These are phyloP conservation scores for Rosalia funebris DNA, from an alignment of 2,888 invertebrate genomes.

Conservation along the genomic window DNA sequence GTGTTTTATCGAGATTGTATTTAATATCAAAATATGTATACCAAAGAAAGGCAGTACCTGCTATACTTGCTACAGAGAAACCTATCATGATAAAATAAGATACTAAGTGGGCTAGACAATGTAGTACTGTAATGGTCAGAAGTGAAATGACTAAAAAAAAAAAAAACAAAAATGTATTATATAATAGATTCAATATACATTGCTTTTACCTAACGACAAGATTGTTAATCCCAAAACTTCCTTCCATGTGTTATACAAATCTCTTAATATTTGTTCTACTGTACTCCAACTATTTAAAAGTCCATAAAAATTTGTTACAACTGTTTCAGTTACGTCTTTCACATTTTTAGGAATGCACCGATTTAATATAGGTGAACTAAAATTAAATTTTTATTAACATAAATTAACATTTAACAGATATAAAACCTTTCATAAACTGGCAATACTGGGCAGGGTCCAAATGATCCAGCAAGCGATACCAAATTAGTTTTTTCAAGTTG, in stretches of 20 bases:
- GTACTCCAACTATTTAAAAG: conserved; percentile 89
- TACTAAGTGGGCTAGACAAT: conserved; percentile 83
- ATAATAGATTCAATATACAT: conserved; percentile 8
- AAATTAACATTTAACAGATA: conserved; percentile 2
- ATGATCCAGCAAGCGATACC: conserved; percentile 61
- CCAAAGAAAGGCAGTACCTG: conserved; percentile 85
- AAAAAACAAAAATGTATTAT: conserved; percentile 3
- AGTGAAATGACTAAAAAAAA: conserved; percentile 80
- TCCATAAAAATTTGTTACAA: conserved; percentile 79
- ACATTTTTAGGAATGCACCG: conserved; percentile 86
- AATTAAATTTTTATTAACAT: conserved; percentile 36
- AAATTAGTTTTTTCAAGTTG: conserved; percentile 59
- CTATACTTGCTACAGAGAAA: conserved; percentile 79
- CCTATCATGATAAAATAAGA: conserved; percentile 89
- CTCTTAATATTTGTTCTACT: conserved; percentile 87
- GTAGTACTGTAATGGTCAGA: conserved; percentile 83
- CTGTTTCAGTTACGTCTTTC: conserved; percentile 71
- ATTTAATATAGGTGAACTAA: conserved; percentile 81
- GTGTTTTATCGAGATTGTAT: conserved; percentile 69
- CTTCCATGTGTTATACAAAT: conserved; percentile 89
- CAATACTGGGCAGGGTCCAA: conserved; percentile 81
- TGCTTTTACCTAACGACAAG: conserved; percentile 78
- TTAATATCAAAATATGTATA: conserved; percentile 86
- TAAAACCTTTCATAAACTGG: conserved; percentile 79
- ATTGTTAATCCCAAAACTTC: conserved; percentile 84